phyloP scores from a whole-genome alignment of 2,888 invertebrate genomes.

The Coremacera marginata region DNA sequence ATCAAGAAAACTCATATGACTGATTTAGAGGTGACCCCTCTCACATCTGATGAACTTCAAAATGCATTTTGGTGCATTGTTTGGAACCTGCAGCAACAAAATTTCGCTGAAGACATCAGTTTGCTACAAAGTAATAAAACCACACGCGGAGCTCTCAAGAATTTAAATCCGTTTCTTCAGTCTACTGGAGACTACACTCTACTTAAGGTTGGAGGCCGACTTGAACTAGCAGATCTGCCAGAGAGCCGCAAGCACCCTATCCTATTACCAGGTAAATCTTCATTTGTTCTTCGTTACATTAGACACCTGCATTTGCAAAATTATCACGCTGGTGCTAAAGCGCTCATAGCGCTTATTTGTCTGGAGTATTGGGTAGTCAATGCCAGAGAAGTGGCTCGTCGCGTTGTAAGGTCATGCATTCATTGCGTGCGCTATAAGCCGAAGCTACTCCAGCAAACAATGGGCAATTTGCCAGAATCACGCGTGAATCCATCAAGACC shows the following conservation, averaged over 20 bases:
- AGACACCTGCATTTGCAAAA: constrained; percentile 34
- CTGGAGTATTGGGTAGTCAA: constrained; percentile 38
- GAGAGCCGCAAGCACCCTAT: constrained; percentile 23
- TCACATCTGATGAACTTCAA: too few relatives aligned
- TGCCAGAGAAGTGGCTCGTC: constrained; percentile 11
- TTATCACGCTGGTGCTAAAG: constrained; percentile 43
- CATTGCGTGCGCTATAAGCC: not conserved
- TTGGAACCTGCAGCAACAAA: too few relatives aligned
- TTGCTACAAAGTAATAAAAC: too few relatives aligned
- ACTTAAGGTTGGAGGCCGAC: constrained; percentile 41
- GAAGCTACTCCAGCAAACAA: not conserved
- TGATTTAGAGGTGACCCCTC: too few relatives aligned
- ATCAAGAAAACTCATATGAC: too few relatives aligned
- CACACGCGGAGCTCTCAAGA: not conserved
- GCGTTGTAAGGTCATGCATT: constrained; percentile 9
- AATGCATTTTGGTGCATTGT: too few relatives aligned
- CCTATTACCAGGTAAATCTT: constrained; percentile 25
- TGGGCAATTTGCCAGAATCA: constrained; percentile 25
- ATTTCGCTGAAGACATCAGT: too few relatives aligned
- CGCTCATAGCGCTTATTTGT: constrained; percentile 39
- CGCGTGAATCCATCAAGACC: constrained; percentile 34
- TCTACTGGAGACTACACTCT: not conserved
- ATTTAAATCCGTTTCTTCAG: not conserved
- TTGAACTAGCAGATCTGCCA: too few relatives aligned
- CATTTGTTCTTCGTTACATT: constrained; percentile 37